A percentile compares a stretch with the other conserved stretches of the same genome.
Evolutionary conservation across 1,140 invertebrate genomes (phyloP).

Genomic region (Drosophila kohkoa): DNA sequence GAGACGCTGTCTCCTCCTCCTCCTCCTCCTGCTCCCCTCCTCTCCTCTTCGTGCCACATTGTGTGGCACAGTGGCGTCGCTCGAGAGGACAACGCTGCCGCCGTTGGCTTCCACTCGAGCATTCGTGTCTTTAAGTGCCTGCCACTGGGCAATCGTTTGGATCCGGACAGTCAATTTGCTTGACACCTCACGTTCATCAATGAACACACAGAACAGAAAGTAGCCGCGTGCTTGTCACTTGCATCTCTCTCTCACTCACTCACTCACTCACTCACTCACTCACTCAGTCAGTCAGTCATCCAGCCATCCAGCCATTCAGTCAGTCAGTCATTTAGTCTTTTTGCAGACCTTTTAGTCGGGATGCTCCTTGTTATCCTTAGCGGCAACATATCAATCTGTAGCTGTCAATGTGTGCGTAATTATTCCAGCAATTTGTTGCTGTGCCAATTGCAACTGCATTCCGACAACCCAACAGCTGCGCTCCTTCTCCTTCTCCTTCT

Average conservation of each 20-base stretch:
- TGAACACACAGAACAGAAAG: constrained; percentile 42
- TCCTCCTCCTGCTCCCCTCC: not conserved
- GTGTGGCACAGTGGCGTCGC: constrained; percentile 33
- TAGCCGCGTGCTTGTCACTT: constrained; percentile 33
- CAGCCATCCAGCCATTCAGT: constrained; percentile 6
- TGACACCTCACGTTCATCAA: constrained; percentile 82
- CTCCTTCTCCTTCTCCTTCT: constrained; percentile 3
- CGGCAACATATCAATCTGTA: constrained; percentile 73
- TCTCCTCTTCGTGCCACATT: not conserved
- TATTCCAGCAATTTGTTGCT: constrained; percentile 84
- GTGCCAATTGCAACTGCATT: constrained; percentile 81
- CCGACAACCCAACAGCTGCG: constrained; percentile 27
- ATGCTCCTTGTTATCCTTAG: constrained; percentile 38
- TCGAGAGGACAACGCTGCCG: not conserved
- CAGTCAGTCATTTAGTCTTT: constrained; percentile 19
- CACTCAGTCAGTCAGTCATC: constrained; percentile 17
- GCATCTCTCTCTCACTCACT: constrained; percentile 29
- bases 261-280: constrained; percentile 13
- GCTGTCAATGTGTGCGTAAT: constrained; percentile 78
- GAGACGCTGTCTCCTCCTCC: constrained; percentile 4
- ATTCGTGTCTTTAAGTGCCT: constrained; percentile 15
- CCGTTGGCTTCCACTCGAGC: not conserved
- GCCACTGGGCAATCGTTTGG: constrained; percentile 44
- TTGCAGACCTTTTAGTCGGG: not conserved
- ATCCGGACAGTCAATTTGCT: constrained; percentile 72